Base-by-base conservation (phyloP, 2,797 vertebrate species). In the Decapterus maruadsi region DNA sequence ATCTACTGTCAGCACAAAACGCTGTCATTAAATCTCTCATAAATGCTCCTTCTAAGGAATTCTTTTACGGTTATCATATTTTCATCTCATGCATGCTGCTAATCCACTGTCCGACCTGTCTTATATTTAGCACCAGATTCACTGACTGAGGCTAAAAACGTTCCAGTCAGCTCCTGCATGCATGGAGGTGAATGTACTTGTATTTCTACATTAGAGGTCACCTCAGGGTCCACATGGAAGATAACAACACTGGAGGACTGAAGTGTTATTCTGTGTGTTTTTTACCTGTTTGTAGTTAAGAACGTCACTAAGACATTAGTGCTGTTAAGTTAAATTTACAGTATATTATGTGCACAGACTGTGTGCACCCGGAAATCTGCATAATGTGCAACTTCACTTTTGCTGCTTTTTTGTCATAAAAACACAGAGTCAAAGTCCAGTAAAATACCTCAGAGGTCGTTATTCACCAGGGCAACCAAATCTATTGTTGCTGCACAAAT, bases 101-200 rank as follows among this genome's bases (percentile, higher is more conserved):
- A 36, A 26, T 61, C 63, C 14, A 34, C 42, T 17, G 42, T 60
- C 42, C 0, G 0, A 31, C 16, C 40, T 11, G 31, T 34, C 69
- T 38, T 45, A 45, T 19, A 46, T n/a, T 51, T 43, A 81, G 78
- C 72, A 87, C 75, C 72, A 66, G 16, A 69, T 66, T 66, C 62
- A 65, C 13, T 0, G 5, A 54, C 65, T 56, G 42, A 42, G 34
- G 45, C 46, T 67, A 20, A 36, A 65, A 68, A 61, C 34, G 34
- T 43, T 1, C 16, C 36, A 0, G 16, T 45, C 56, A 63, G 43
- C 59, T 63, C 14, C 42, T 46, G 29, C 50, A 9, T 6, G 58
- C 14, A 17, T 60, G 42, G 60, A 34, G 50, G 59, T 55, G 29
- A 54, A n/a, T 4, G 7, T 17, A 20, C 19, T 51, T 55, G 40